Percentiles rank a stretch among this genome's conserved stretches.
Conservation (phyloP, 37 sponge, comb jelly and placozoan species). For the Beroe forskalii region DNA sequence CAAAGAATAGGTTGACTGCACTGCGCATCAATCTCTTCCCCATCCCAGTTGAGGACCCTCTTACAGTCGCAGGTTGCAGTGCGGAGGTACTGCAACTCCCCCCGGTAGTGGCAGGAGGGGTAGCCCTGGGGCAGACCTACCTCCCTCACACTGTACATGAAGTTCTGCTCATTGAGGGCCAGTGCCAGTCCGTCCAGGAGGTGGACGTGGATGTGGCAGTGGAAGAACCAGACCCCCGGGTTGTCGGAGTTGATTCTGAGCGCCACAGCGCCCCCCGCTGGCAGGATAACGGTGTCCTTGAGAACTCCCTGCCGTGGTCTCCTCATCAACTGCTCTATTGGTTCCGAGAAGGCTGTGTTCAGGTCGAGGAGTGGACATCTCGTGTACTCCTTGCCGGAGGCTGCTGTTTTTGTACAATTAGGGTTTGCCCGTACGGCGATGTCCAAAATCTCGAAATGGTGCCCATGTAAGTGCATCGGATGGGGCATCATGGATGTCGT, state of each 20-base stretch:
- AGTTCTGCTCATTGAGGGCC: too few relatives aligned
- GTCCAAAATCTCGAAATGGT: not conserved
- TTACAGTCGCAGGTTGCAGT: constrained; percentile 11
- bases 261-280: constrained; percentile 84
- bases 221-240: constrained; percentile 92
- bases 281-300: constrained; percentile 85
- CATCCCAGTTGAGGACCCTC: not conserved
- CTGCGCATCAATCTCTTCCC: not conserved
- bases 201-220: constrained; percentile 87
- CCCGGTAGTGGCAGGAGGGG: constrained; percentile 5
- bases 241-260: constrained; percentile 77
- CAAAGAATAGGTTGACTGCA: constrained; percentile 35
- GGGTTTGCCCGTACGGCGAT: not conserved
- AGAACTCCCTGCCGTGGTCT: not conserved
- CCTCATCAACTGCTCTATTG: not conserved
- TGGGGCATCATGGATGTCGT: too few relatives aligned
- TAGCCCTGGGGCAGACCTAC: not conserved
- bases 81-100: not conserved
- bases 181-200: constrained; percentile 52
- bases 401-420: not conserved
- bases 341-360: not conserved
- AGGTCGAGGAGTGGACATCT: not conserved
- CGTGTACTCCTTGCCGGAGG: too few relatives aligned
- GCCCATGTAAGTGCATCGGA: constrained; percentile 14
- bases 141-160: constrained; percentile 67